Conservation (phyloP, 2,888 invertebrate genomes). For the Xestobium rufovillosum region DNA sequence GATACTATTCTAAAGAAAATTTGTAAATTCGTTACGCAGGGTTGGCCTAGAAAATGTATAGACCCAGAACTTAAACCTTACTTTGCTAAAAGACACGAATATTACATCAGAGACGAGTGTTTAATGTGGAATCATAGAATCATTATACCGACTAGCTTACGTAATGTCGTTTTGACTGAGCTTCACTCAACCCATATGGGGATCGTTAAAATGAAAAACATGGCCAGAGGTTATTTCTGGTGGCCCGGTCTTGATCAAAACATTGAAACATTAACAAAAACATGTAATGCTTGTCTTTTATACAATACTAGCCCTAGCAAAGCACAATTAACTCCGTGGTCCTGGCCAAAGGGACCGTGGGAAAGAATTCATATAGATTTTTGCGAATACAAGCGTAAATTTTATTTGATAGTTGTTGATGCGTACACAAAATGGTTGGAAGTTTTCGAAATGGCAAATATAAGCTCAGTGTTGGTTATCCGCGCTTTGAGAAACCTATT, state of each 20-base stretch:
- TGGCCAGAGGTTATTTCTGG: slow-evolving; percentile 26
- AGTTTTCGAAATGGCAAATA: slow-evolving; percentile 17
- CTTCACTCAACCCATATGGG: slow-evolving; percentile 26
- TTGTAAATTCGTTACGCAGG: not conserved
- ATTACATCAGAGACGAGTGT: slow-evolving; percentile 15
- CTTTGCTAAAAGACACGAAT: slow-evolving; percentile 16
- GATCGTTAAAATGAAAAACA: slow-evolving; percentile 24
- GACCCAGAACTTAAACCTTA: slow-evolving; percentile 10
- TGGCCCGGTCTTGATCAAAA: slow-evolving; percentile 25
- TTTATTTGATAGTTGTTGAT: slow-evolving; percentile 20
- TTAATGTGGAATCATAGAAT: slow-evolving; percentile 25
- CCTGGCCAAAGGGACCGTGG: slow-evolving; percentile 2
- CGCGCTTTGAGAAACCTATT: slow-evolving; percentile 18
- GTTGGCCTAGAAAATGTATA: slow-evolving; percentile 6
- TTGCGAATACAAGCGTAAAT: slow-evolving; percentile 15
- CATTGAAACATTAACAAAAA: slow-evolving; percentile 24
- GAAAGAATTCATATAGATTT: slow-evolving; percentile 24
- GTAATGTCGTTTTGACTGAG: slow-evolving; percentile 20
- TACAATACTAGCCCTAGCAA: slow-evolving; percentile 17
- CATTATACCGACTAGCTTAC: slow-evolving; percentile 23
- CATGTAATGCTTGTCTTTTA: slow-evolving; percentile 21
- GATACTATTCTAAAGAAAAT: not conserved
- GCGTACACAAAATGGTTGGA: slow-evolving; percentile 24
- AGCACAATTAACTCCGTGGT: slow-evolving; percentile 19
- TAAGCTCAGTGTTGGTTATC: slow-evolving; percentile 17